Evolutionary conservation across 2,888 invertebrate species (phyloP), one percentile per base, ranked within the genome.

Genomic region (Hedychridium roseum): DNA sequence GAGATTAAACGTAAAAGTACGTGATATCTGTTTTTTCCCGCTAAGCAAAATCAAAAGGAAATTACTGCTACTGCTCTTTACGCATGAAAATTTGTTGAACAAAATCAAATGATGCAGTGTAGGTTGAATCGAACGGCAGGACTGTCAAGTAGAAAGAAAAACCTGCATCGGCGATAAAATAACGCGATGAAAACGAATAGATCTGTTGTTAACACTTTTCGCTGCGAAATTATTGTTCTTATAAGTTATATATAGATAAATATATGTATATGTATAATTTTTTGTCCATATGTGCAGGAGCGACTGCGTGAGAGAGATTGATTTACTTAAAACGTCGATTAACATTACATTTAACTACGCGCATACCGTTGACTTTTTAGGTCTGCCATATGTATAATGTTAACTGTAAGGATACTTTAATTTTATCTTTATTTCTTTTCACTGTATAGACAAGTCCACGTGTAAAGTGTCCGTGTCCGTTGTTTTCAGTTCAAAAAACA

Each of bases 251-350:
- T 54, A 41, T 18, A 54, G 51, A 60, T 57, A 54, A 58, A 48
- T 65, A 56, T 54, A 60, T 60, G 55, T 57, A 60, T 50, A 45
- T 48, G 39, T 36, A 36, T 50, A 27, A 43, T 50, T 57, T n/a
- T n/a, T 63, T 64, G 60, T 66, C 60, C 60, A 68, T 54, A 60
- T 60, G 56, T 61, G 58, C 51, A 60, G 59, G 57, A 39, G 56
- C 60, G 63, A 67, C 62, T 68, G 68, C 61, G 65, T 55, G 71
- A 68, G 71, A n/a, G n/a, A 71, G 71, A 73, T 72, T 74, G 66
- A 71, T 67, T 73, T 75, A 73, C 75, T 76, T 74, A 75, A n/a
- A n/a, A 72, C 61, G 54, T 67, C 57, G 56, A 62, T 67, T 57
- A 62, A 65, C 56, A 51, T 62, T 58, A 62, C 50, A 45, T 37